Percentiles rank a stretch among this genome's conserved stretches.
Evolutionary conservation across 2,113 vertebrate species (phyloP).

Genomic region (Hemiprocne comata): DNA sequence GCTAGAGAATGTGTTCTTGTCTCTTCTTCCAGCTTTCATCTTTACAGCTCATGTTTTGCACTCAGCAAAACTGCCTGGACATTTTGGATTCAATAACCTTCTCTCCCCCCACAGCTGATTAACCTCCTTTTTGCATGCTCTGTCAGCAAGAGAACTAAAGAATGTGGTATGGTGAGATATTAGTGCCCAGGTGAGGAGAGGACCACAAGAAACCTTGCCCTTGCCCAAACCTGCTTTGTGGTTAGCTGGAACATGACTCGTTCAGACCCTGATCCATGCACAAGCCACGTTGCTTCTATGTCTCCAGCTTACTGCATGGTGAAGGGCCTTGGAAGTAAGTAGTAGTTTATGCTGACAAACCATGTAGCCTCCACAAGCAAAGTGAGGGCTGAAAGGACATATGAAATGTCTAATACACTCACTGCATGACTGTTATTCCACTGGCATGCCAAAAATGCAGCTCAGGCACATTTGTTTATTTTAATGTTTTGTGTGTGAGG

Average conservation of each 20-base stretch:
- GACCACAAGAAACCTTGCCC: rapidly evolving
- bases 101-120: background rate
- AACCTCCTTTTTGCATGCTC: background rate
- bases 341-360: background rate
- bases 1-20: background rate
- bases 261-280: rapidly evolving
- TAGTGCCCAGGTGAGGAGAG: background rate
- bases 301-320: rapidly evolving
- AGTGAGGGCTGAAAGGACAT: background rate
- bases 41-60: background rate
- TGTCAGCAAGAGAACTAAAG: background rate
- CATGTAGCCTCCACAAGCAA: rapidly evolving
- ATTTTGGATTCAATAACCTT: background rate
- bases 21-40: background rate
- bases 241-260: background rate
- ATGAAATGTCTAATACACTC: background rate
- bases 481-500: background rate
- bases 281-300: rapidly evolving
- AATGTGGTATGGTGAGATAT: too few species aligned
- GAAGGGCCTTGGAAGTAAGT: background rate
- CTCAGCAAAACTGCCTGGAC: background rate
- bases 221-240: background rate
- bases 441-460: background rate
- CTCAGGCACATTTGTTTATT: background rate
- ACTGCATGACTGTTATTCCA: rapidly evolving